Percentiles rank a stretch among this genome's conserved stretches.
These are phyloP conservation scores for Hydrochoerus hydrochaeris DNA, from an alignment of 2,113 vertebrate species.

Conservation along the genomic window DNA sequence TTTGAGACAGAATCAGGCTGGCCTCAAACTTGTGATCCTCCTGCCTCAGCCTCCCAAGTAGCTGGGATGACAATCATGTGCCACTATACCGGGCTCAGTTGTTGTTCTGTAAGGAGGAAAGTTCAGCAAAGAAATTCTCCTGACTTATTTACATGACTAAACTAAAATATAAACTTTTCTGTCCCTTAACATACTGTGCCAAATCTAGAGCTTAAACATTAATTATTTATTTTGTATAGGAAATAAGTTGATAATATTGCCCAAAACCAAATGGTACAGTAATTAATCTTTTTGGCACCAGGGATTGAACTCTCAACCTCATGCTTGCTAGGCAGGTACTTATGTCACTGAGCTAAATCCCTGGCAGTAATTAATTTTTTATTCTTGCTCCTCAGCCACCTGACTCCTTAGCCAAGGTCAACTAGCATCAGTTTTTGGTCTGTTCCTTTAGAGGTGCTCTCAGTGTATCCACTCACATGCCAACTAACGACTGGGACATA, in stretches of 20 bases:
- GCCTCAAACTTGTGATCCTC: background rate
- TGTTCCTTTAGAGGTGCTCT: background rate
- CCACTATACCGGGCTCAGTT: background rate
- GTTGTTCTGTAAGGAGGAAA: background rate
- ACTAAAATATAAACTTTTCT: background rate
- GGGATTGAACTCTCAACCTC: no score
- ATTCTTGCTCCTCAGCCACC: background rate
- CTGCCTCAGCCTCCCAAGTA: background rate
- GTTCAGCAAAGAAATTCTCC: background rate
- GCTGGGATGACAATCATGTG: background rate
- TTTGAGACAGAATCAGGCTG: background rate
- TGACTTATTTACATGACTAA: background rate
- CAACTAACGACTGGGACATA: fast-evolving
- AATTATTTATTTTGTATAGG: background rate
- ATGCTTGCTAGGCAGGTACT: no score
- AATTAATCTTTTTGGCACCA: no score
- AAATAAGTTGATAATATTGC: background rate
- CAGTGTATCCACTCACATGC: background rate
- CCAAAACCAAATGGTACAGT: background rate
- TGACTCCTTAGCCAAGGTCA: background rate
- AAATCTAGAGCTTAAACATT: background rate
- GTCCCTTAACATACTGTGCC: background rate
- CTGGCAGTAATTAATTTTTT: background rate
- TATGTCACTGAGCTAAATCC: no score
- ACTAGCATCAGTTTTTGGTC: background rate